These are phyloP conservation scores for Bombus superbus DNA, from an alignment of 1,140 invertebrate species.

Conservation along the genomic window DNA sequence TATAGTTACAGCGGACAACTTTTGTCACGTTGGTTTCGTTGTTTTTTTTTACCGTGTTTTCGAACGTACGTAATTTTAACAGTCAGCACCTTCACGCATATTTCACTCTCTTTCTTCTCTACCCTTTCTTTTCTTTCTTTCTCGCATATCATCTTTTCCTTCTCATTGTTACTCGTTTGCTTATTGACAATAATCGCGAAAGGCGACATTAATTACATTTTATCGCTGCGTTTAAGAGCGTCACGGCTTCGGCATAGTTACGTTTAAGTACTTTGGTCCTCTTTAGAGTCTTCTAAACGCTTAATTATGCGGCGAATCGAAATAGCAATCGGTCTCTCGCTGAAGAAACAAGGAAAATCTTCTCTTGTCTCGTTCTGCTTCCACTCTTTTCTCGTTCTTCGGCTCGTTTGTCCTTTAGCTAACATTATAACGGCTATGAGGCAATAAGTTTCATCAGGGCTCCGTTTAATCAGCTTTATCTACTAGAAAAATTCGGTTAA, in stretches of 20 bases:
- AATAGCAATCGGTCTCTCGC: slow-evolving; percentile 14
- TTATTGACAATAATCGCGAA: slow-evolving; percentile 58
- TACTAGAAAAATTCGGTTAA: slow-evolving; percentile 19
- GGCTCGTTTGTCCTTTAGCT: slow-evolving; percentile 5
- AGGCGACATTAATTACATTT: slow-evolving; percentile 44
- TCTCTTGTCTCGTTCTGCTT: not conserved
- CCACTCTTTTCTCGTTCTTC: not conserved
- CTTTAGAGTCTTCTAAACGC: slow-evolving; percentile 60
- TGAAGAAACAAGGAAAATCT: not conserved
- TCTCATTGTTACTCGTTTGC: not conserved
- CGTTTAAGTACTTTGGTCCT: slow-evolving; percentile 67
- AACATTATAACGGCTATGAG: slow-evolving; percentile 21
- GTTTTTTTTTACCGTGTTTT: slow-evolving; percentile 61
- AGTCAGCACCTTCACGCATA: not conserved
- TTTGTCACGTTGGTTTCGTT: slow-evolving; percentile 60
- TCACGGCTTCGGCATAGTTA: slow-evolving; percentile 52
- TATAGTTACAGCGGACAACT: slow-evolving; percentile 61
- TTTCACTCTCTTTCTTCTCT: not conserved
- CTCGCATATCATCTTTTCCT: not conserved
- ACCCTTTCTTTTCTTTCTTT: not conserved
- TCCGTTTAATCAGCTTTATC: slow-evolving; percentile 8
- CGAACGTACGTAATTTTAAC: slow-evolving; percentile 52
- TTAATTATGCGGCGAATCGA: slow-evolving; percentile 34
- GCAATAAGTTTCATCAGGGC: not conserved
- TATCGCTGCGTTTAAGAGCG: slow-evolving; percentile 52